phyloP scores from a whole-genome alignment of 2,113 vertebrate species.

The Labeo rohita region DNA sequence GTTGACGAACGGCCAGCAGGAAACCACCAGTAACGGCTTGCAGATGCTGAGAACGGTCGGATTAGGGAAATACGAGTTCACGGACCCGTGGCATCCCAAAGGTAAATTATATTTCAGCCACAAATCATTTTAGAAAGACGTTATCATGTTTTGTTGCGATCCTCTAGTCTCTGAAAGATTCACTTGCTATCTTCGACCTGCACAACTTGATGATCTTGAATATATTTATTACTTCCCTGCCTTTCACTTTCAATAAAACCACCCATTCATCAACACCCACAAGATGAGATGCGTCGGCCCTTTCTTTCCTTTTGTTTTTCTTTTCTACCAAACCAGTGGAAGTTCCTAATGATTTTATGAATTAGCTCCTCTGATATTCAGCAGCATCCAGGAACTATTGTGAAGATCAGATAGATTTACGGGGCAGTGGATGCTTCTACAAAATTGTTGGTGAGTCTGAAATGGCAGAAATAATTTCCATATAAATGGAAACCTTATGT shows the following conservation, averaged over 20 bases:
- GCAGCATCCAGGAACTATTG: slow-evolving; percentile 18
- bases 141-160: slow-evolving; percentile 9
- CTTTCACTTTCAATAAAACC: slow-evolving; percentile 58
- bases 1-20: slow-evolving; percentile 87
- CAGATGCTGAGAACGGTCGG: slow-evolving; percentile 97
- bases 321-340: slow-evolving; percentile 23
- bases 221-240: slow-evolving; percentile 54
- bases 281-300: slow-evolving; percentile 24
- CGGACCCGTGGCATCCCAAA: slow-evolving; percentile 97
- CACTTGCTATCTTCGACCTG: slow-evolving; percentile 32
- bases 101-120: slow-evolving; percentile 75
- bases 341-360: slow-evolving; percentile 46
- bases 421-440: slow-evolving; percentile 11
- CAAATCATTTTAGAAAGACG: neutral
- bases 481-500: slow-evolving; percentile 34
- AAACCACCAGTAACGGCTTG: slow-evolving; percentile 78
- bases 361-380: slow-evolving; percentile 26
- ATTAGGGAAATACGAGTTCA: slow-evolving; percentile 98
- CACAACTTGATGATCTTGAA: slow-evolving; percentile 49
- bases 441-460: slow-evolving; percentile 24
- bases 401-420: slow-evolving; percentile 19
- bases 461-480: slow-evolving; percentile 12
- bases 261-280: slow-evolving; percentile 50
- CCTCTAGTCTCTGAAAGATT: neutral
- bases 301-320: slow-evolving; percentile 38